phyloP scores from a whole-genome alignment of 2,113 vertebrate genomes.

The Upupa epops region DNA sequence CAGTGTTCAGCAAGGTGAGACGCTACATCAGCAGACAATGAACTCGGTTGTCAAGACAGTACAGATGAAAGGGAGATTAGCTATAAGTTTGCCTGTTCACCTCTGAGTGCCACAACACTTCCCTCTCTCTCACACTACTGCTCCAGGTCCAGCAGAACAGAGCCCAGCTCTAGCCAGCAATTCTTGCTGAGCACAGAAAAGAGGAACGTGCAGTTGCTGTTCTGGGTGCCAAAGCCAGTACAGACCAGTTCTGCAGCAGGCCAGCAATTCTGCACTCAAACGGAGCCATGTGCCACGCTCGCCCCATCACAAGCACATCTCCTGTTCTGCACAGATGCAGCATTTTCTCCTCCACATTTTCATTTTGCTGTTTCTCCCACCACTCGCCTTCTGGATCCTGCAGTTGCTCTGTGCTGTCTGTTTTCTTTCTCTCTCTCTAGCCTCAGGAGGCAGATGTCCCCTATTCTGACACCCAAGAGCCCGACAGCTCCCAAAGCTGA shows the following conservation, averaged over 20 bases:
- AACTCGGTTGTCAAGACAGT: neutral
- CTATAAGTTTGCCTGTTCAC: neutral
- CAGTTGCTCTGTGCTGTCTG: neutral
- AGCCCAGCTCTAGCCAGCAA: neutral
- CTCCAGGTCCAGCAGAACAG: neutral
- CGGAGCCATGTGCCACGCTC: neutral
- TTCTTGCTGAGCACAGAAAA: neutral
- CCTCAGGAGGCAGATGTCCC: rapidly evolving
- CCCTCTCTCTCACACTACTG: neutral
- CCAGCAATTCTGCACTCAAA: neutral
- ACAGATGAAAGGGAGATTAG: neutral
- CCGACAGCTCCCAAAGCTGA: neutral
- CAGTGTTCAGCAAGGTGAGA: neutral
- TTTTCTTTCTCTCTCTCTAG: neutral
- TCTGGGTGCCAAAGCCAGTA: neutral
- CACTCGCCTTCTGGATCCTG: neutral
- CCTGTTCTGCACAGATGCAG: rapidly evolving
- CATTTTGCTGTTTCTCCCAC: neutral
- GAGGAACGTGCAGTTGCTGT: too few relatives aligned
- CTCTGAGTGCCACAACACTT: neutral
- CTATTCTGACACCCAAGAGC: neutral
- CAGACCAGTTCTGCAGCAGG: neutral
- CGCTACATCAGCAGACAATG: neutral
- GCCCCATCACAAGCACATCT: neutral
- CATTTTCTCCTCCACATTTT: neutral